Evolutionary conservation across 1,140 invertebrate genomes (phyloP), one percentile per base, ranked within the genome.

Genomic region (Cotesia vestalis): DNA sequence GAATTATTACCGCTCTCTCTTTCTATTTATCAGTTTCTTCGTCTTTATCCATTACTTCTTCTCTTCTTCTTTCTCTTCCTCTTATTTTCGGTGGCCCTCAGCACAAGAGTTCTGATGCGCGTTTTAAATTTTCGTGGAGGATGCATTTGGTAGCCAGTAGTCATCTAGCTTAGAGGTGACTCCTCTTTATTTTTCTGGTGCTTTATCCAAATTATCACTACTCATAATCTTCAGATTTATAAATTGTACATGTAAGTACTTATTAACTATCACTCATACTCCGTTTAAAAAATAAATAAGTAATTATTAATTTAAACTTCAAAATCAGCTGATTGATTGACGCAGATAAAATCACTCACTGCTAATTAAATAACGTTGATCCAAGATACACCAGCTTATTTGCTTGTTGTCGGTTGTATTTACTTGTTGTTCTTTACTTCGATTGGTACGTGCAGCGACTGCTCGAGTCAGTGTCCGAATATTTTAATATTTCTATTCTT

Each of bases 1-100:
- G 78, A 80, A 78, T 78, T 79, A 81, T 79, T 79, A 81, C 78
- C 77, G 80, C 83, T 81, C 82, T 78, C 78, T 79, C 69, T 71
- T 66, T 20, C 63, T 53, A 73, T 27, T 27, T 27, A 27, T 27
- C 27, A 27, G 27, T 27, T 27, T 27, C 27, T 74, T 69, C 73
- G 34, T 73, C 61, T 75, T 72, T 75, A 74, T 73, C 69, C 73
- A 76, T 71, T 70, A 72, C 36, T 67, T 67, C 66, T 36, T 67
- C 51, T 64, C 55, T 5, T 60, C 40, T 20, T 68, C 64, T 36
- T n/a, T 38, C 12, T 72, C 71, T 66, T 38, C 52, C 46, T 46
- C 35, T 20, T 11, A 79, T 75, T 77, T 76, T 76, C 69, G 72
- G 27, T 27, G 27, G 75, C 76, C 75, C 75, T 69, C 75, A 66